phyloP scores from a whole-genome alignment of 2,888 invertebrate species.

The Labia minor region DNA sequence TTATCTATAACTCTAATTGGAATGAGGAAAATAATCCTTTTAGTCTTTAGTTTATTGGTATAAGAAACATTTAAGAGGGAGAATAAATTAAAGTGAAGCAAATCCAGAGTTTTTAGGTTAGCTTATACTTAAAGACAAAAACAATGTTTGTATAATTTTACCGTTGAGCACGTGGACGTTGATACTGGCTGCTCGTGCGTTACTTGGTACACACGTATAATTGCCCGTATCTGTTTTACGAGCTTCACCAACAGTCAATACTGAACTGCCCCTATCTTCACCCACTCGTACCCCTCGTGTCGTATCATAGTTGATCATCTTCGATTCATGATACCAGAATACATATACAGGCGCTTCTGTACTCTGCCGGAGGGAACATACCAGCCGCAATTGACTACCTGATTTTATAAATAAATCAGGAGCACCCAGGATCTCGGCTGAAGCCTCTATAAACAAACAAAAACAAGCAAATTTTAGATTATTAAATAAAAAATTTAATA shows the following conservation, averaged over 20 bases:
- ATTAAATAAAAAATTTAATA: conserved; percentile 16
- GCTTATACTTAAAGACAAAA: no score
- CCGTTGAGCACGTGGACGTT: conserved; percentile 84
- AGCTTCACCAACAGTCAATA: conserved; percentile 53
- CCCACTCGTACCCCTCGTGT: conserved; percentile 80
- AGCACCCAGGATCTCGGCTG: conserved; percentile 57
- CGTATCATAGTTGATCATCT: conserved; percentile 84
- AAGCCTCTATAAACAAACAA: conserved; percentile 52
- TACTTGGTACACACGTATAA: conserved; percentile 81
- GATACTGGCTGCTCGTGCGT: conserved; percentile 76
- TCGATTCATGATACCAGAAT: conserved; percentile 70
- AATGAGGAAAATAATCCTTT: no score
- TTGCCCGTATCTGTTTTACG: conserved; percentile 68
- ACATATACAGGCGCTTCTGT: conserved; percentile 52
- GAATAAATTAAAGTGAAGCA: no score
- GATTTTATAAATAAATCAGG: conserved; percentile 61
- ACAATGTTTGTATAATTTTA: conserved; percentile 44
- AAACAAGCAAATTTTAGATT: conserved; percentile 14
- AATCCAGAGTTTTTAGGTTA: no score
- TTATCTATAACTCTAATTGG: no score
- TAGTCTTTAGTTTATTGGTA: no score
- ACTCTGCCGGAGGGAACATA: conserved; percentile 55
- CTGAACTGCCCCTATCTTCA: conserved; percentile 62
- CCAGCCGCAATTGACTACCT: conserved; percentile 57
- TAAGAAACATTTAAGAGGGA: no score